A percentile compares a stretch with the other conserved stretches of the same genome.
phyloP scores from a whole-genome alignment of 2,113 vertebrate species.

The Menura novaehollandiae region DNA sequence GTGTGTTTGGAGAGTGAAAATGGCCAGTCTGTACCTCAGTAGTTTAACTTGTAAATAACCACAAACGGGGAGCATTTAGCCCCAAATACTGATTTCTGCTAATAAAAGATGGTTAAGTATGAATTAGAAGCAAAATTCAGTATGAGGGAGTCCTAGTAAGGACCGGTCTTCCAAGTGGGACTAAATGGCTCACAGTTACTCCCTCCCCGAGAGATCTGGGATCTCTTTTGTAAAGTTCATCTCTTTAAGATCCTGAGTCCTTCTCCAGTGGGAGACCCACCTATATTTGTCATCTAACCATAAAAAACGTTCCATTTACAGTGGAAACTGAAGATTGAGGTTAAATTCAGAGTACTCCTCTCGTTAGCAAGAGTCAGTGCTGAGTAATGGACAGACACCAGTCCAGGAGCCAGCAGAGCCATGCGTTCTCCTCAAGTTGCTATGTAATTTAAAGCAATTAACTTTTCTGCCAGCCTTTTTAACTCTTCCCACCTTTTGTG shows the following conservation, averaged over 20 bases:
- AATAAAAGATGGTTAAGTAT: neutral
- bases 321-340: neutral
- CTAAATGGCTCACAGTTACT: neutral
- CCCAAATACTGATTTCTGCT: neutral
- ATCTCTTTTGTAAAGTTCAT: neutral
- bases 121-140: neutral
- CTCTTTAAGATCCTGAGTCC: neutral
- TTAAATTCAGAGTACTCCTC: neutral
- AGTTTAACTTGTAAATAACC: neutral
- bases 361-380: neutral
- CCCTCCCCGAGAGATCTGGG: neutral
- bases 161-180: neutral
- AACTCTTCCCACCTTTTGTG: neutral
- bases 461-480: neutral
- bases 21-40: neutral
- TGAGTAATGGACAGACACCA: neutral
- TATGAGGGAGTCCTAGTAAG: neutral
- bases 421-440: neutral
- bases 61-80: neutral
- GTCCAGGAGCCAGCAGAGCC: neutral
- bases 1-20: neutral
- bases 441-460: neutral
- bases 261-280: neutral
- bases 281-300: neutral
- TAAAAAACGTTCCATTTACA: neutral